Conservation (phyloP, 1,140 invertebrate genomes). For the Bemisia tabaci region DNA sequence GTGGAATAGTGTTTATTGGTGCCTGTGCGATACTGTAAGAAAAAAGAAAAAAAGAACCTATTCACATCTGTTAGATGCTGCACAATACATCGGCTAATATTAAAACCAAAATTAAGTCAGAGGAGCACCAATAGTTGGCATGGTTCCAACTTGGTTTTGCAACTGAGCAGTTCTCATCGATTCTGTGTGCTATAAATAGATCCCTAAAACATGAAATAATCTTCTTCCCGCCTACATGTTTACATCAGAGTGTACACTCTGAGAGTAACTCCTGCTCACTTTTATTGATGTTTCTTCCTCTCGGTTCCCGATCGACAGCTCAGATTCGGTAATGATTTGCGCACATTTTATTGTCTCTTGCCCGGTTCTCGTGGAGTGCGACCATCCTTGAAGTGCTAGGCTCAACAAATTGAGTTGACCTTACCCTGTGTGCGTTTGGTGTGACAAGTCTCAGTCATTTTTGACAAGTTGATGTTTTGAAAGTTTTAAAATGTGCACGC, state of each 20-base stretch:
- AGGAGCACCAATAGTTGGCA: background rate
- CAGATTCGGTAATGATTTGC: background rate
- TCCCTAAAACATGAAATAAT: background rate
- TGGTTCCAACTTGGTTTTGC: background rate
- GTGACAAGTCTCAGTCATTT: no score
- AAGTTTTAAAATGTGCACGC: background rate
- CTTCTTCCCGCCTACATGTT: background rate
- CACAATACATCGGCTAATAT: background rate
- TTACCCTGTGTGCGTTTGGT: no score
- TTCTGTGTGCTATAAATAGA: background rate
- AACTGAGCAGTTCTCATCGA: background rate
- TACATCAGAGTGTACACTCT: background rate
- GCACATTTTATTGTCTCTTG: background rate
- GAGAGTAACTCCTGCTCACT: background rate
- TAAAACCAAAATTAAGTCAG: background rate
- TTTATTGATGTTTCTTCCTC: background rate
- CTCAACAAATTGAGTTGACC: no score
- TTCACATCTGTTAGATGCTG: no score
- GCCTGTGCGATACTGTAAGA: no score
- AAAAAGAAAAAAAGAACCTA: no score
- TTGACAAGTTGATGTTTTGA: no score
- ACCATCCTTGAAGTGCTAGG: background rate
- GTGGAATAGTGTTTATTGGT: no score
- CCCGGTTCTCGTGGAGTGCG: background rate
- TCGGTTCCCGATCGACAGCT: background rate